These are phyloP conservation scores for Hylyphantes graminicola DNA, from an alignment of 1,140 invertebrate genomes.

Conservation along the genomic window DNA sequence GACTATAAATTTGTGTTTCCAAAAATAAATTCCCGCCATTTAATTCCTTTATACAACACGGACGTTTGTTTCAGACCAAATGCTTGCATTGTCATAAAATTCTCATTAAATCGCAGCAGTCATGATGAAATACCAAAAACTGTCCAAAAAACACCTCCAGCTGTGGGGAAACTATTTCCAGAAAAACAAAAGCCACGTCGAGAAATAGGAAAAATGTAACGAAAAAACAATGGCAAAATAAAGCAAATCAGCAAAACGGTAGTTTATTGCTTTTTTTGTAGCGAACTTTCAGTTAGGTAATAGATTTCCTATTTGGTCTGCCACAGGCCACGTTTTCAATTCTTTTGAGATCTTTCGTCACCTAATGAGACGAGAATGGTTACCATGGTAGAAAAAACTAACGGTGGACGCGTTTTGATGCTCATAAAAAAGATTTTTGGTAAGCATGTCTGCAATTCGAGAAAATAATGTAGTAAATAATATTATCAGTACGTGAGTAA, in stretches of 20 bases:
- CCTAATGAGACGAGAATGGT: slow-evolving; percentile 11
- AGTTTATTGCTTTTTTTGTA: not conserved
- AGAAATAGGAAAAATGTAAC: not conserved
- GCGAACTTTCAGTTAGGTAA: not conserved
- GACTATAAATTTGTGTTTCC: too few species aligned
- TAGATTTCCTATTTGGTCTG: slow-evolving; percentile 8
- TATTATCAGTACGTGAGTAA: not conserved
- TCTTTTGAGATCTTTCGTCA: slow-evolving; percentile 19
- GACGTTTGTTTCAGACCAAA: slow-evolving; percentile 15
- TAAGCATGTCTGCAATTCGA: not conserved
- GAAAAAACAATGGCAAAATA: not conserved
- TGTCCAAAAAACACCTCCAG: slow-evolving; percentile 15
- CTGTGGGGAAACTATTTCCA: slow-evolving; percentile 12
- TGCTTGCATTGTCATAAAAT: slow-evolving; percentile 18
- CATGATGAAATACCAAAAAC: slow-evolving; percentile 11
- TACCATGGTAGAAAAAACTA: not conserved
- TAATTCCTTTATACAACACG: too few species aligned
- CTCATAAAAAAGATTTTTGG: too few species aligned
- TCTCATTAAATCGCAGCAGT: slow-evolving; percentile 18
- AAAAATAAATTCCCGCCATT: too few species aligned
- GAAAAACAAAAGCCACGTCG: not conserved
- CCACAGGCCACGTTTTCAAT: slow-evolving; percentile 24
- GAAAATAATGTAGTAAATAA: not conserved
- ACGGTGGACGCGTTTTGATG: not conserved
- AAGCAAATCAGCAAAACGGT: not conserved